Evolutionary conservation across 2,797 vertebrate species (phyloP).

Genomic region (Silurus lanzhouensis): DNA sequence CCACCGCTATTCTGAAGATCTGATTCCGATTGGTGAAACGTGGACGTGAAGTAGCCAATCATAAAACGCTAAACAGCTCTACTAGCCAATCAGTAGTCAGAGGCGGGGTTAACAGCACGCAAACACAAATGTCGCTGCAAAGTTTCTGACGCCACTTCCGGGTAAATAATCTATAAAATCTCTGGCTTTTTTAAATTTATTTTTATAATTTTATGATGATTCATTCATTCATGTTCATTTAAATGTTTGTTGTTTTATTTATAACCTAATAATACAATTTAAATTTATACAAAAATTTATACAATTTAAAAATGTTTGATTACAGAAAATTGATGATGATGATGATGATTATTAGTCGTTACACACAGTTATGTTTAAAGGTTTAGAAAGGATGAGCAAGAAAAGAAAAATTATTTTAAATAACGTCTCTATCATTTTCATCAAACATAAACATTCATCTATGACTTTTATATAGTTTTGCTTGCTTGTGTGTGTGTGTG

Average conservation of each 20-base stretch:
- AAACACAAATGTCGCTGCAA: neutral
- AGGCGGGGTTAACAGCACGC: conserved; percentile 21
- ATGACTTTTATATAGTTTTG: neutral
- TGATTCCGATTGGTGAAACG: neutral
- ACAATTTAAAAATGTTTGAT: neutral
- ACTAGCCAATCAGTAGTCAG: neutral
- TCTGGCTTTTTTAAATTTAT: neutral
- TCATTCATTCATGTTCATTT: neutral
- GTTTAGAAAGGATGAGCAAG: neutral
- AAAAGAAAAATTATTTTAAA: neutral
- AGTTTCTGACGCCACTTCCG: neutral
- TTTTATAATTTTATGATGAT: neutral
- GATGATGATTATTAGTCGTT: too few species aligned
- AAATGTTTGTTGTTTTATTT: neutral
- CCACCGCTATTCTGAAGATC: neutral
- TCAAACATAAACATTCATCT: neutral
- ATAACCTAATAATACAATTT: neutral
- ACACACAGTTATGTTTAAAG: neutral
- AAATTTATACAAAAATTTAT: neutral
- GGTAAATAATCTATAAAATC: neutral
- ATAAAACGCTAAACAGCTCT: neutral
- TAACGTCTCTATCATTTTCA: neutral
- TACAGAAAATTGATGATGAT: neutral
- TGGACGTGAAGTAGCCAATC: neutral
- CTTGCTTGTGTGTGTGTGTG: neutral